A percentile compares a stretch with the other conserved stretches of the same genome.
Conservation (phyloP, 2,797 vertebrate genomes). For the Hyperoplus immaculatus region DNA sequence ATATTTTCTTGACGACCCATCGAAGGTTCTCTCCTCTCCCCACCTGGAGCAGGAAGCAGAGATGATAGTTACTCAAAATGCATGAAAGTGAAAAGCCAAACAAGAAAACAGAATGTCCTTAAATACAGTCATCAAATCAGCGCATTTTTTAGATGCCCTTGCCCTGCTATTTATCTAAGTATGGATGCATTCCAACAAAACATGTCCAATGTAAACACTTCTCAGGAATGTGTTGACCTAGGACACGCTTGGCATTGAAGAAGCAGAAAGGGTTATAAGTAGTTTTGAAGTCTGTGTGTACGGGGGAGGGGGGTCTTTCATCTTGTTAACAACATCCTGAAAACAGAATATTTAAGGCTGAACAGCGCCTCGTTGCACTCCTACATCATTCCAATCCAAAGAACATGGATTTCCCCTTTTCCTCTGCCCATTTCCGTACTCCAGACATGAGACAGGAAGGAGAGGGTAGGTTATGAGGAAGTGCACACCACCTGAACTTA, state of each 20-base stretch:
- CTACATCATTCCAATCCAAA: slow-evolving; percentile 53
- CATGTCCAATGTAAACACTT: slow-evolving; percentile 16
- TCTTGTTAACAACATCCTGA: slow-evolving; percentile 71
- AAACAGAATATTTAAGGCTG: slow-evolving; percentile 64
- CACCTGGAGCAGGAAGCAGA: slow-evolving; percentile 85
- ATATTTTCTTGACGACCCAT: slow-evolving; percentile 90
- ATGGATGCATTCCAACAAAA: slow-evolving; percentile 13
- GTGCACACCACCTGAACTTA: slow-evolving; percentile 50
- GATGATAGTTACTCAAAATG: slow-evolving; percentile 29
- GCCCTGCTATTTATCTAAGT: slow-evolving; percentile 34
- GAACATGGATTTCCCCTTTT: slow-evolving; percentile 65
- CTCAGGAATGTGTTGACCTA: slow-evolving; percentile 39
- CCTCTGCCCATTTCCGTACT: slow-evolving; percentile 50
- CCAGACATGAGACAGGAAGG: slow-evolving; percentile 64
- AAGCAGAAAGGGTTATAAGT: slow-evolving; percentile 45
- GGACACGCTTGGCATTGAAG: slow-evolving; percentile 19
- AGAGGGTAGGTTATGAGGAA: slow-evolving; percentile 64
- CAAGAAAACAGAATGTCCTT: neutral
- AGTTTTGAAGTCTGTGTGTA: slow-evolving; percentile 7
- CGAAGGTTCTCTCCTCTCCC: slow-evolving; percentile 90
- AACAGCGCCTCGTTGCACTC: slow-evolving; percentile 35
- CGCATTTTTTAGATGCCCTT: slow-evolving; percentile 9
- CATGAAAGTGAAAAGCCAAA: slow-evolving; percentile 1
- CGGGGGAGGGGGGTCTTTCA: slow-evolving; percentile 37
- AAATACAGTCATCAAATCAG: slow-evolving; percentile 21